A percentile compares a stretch with the other conserved stretches of the same genome.
Evolutionary conservation across 1,140 invertebrate species (phyloP).

Genomic region (Solenopsis invicta): DNA sequence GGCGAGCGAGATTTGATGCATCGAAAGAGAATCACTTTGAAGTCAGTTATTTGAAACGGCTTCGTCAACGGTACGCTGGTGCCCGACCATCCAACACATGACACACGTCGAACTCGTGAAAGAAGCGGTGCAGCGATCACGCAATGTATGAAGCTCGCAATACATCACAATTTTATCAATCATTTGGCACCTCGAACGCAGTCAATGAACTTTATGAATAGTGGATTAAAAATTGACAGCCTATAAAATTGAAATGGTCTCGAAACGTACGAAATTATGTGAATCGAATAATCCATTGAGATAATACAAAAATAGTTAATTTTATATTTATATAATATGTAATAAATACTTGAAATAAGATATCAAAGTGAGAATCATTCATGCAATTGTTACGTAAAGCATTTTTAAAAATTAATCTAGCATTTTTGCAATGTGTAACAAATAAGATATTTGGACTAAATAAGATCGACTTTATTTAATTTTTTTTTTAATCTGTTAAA

Average conservation of each 20-base stretch:
- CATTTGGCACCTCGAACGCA: background rate
- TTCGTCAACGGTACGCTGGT: background rate
- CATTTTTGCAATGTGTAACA: background rate
- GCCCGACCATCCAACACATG: background rate
- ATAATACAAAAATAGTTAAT: background rate
- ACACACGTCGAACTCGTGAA: background rate
- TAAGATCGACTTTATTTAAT: too few relatives aligned
- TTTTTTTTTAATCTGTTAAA: too few relatives aligned
- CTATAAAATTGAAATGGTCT: background rate
- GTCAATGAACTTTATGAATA: background rate
- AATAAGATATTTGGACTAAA: background rate
- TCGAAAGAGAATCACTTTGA: constrained; percentile 28
- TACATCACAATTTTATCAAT: constrained; percentile 29
- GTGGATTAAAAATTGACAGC: background rate
- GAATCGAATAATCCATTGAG: background rate
- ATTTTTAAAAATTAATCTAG: background rate
- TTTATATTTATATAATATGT: too few relatives aligned
- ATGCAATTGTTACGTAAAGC: too few relatives aligned
- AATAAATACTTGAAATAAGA: too few relatives aligned
- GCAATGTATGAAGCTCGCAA: background rate
- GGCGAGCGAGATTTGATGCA: background rate
- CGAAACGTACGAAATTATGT: background rate
- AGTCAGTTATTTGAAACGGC: constrained; percentile 8
- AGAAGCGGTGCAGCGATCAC: background rate
- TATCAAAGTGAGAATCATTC: too few relatives aligned